These are phyloP conservation scores for Eumeta japonica DNA, from an alignment of 1,140 invertebrate species.

Conservation along the genomic window DNA sequence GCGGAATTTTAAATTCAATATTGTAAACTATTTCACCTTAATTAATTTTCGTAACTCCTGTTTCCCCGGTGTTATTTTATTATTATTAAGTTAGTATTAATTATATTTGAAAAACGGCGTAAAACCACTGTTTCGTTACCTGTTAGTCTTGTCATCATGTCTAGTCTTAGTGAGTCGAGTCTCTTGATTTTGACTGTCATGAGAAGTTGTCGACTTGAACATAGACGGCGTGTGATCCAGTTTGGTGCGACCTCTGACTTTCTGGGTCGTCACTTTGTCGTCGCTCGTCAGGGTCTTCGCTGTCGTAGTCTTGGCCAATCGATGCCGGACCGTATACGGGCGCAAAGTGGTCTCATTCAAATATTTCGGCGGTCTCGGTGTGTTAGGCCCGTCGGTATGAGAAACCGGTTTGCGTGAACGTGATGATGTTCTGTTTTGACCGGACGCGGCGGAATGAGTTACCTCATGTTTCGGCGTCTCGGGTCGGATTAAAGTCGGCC, in stretches of 20 bases:
- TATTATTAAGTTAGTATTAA: conserved; percentile 18
- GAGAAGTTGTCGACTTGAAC: conserved; percentile 38
- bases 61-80: too few relatives aligned
- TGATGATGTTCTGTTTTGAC: conserved; percentile 27
- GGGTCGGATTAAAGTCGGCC: conserved; percentile 27
- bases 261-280: conserved; percentile 18
- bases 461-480: conserved; percentile 38
- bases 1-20: too few relatives aligned
- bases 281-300: conserved; percentile 22
- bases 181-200: conserved; percentile 46
- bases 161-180: conserved; percentile 49
- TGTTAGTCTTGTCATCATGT: conserved; percentile 56
- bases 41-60: too few relatives aligned
- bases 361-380: conserved; percentile 40
- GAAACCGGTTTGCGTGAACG: conserved; percentile 10
- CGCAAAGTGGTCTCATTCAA: conserved; percentile 53
- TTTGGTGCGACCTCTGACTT: conserved; percentile 28
- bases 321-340: conserved; percentile 54
- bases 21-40: too few relatives aligned
- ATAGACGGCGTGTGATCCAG: conserved; percentile 36
- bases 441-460: conserved; percentile 26
- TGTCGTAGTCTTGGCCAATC: conserved; percentile 49
- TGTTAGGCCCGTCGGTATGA: conserved; percentile 25
- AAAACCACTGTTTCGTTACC: too few relatives aligned
- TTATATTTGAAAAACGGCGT: conserved; percentile 8